These are phyloP conservation scores for Sebastes cheni DNA, from an alignment of 2,797 vertebrate genomes.

Conservation along the genomic window DNA sequence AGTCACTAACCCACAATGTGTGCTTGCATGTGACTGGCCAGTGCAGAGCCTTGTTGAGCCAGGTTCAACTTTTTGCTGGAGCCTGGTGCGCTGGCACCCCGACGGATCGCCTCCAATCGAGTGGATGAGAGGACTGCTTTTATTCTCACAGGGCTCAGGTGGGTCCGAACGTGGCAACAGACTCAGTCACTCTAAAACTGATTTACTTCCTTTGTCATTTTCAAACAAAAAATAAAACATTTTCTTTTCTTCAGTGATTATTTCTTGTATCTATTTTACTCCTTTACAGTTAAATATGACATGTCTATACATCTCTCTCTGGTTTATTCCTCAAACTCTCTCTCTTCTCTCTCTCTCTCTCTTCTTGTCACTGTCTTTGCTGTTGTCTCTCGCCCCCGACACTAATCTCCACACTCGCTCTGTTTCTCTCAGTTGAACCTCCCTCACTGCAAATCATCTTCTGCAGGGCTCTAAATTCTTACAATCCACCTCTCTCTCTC, in stretches of 20 bases:
- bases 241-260: neutral
- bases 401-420: slow-evolving; percentile 3
- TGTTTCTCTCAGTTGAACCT: slow-evolving; percentile 2
- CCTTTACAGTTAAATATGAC: neutral
- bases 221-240: neutral
- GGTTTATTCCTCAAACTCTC: neutral
- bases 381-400: slow-evolving; percentile 1
- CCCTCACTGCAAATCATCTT: slow-evolving; percentile 16
- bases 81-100: neutral
- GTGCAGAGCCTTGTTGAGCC: neutral
- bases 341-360: neutral
- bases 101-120: neutral
- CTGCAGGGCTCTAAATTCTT: slow-evolving; percentile 10
- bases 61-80: neutral
- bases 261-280: neutral
- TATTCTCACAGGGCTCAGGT: neutral
- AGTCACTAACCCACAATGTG: neutral
- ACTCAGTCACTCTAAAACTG: neutral
- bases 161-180: neutral
- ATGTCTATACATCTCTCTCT: neutral
- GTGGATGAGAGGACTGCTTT: neutral
- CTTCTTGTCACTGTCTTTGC: slow-evolving; percentile 1
- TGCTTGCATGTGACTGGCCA: neutral
- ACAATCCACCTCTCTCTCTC: neutral
- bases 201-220: neutral